These are phyloP conservation scores for Amiota communis DNA, from an alignment of 2,888 invertebrate species.

Conservation along the genomic window DNA sequence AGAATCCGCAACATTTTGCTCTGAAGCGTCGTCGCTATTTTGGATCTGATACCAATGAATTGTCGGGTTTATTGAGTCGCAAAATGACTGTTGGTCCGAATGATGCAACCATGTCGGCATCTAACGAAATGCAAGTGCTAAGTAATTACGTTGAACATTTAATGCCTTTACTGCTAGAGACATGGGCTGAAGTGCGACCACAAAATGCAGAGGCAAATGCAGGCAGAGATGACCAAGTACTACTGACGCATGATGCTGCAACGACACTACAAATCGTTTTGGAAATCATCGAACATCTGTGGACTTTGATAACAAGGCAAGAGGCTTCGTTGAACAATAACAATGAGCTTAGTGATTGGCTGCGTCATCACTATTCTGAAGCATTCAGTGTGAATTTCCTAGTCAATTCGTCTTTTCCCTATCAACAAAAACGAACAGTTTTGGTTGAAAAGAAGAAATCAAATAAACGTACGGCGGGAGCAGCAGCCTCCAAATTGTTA, in stretches of 20 bases:
- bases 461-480: neutral
- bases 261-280: constrained; percentile 78
- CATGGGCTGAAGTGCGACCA: constrained; percentile 87
- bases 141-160: constrained; percentile 79
- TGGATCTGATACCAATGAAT: constrained; percentile 72
- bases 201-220: constrained; percentile 49
- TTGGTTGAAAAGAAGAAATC: neutral
- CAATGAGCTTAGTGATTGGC: constrained; percentile 74
- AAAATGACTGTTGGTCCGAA: constrained; percentile 57
- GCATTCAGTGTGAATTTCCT: constrained; percentile 76
- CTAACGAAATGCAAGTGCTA: constrained; percentile 74
- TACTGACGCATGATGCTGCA: constrained; percentile 79
- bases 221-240: constrained; percentile 19
- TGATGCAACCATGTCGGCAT: constrained; percentile 14
- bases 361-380: constrained; percentile 75
- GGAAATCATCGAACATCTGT: constrained; percentile 78
- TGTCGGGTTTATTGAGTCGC: constrained; percentile 74
- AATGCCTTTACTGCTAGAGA: constrained; percentile 85
- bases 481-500: neutral
- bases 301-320: constrained; percentile 73
- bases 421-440: constrained; percentile 53
- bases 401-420: constrained; percentile 63
- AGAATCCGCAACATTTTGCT: constrained; percentile 51
- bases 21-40: constrained; percentile 34
- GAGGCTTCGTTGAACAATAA: constrained; percentile 60